Conservation (phyloP, 2,888 invertebrate species). For the Gymnoscelis rufifasciata region DNA sequence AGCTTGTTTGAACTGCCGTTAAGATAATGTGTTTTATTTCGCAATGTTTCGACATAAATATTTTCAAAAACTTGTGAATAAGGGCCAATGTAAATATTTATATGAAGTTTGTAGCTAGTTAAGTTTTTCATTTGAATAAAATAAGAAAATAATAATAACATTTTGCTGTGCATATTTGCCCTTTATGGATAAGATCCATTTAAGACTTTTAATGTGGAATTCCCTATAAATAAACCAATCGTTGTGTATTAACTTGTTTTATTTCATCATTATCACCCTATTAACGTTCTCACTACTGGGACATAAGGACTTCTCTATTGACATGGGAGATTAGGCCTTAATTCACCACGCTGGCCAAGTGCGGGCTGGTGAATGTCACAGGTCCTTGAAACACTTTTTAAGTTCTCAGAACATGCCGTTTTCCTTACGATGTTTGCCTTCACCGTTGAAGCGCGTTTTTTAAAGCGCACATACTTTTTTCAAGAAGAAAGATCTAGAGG, state of each 20-base stretch:
- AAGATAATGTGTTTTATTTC: slow-evolving; percentile 6
- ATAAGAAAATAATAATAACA: slow-evolving; percentile 24
- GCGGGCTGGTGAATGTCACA: too few species aligned
- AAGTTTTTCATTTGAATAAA: slow-evolving; percentile 46
- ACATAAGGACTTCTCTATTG: too few species aligned
- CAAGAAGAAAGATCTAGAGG: too few species aligned
- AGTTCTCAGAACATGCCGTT: too few species aligned
- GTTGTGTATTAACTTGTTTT: slow-evolving; percentile 61
- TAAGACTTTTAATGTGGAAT: slow-evolving; percentile 74
- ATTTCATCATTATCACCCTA: too few species aligned
- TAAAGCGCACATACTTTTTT: too few species aligned
- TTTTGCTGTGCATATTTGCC: slow-evolving; percentile 72
- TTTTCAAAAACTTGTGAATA: slow-evolving; percentile 38
- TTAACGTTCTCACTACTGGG: too few species aligned
- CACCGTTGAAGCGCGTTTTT: too few species aligned
- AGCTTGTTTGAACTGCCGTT: background rate
- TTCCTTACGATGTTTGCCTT: too few species aligned
- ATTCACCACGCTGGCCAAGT: too few species aligned
- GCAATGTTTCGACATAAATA: slow-evolving; percentile 17
- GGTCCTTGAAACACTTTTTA: too few species aligned
- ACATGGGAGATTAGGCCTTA: too few species aligned
- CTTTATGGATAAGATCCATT: slow-evolving; percentile 77
- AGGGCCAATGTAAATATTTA: slow-evolving; percentile 67
- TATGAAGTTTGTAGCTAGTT: slow-evolving; percentile 38
- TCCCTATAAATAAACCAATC: slow-evolving; percentile 69